Percentiles rank a stretch among this genome's conserved stretches.
Evolutionary conservation across 2,888 invertebrate genomes (phyloP).

Genomic region (Nesidiocoris tenuis): DNA sequence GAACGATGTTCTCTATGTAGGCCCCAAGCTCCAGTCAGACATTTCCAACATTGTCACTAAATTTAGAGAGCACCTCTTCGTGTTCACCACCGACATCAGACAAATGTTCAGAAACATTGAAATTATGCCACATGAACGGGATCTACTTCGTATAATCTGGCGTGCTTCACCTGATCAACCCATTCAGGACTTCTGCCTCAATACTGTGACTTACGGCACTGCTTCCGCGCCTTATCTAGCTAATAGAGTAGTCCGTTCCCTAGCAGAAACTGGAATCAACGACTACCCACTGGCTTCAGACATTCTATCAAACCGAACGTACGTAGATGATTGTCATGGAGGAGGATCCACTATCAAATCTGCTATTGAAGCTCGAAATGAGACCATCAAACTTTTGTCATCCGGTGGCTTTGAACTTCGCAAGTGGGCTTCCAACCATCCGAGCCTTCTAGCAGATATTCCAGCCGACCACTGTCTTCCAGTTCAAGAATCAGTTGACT

Average conservation of each 20-base stretch:
- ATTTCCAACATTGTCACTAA: constrained; percentile 7
- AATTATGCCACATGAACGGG: no score
- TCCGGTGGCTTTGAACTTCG: constrained; percentile 5
- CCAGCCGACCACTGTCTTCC: not conserved
- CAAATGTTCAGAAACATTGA: constrained; percentile 46
- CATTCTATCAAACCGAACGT: constrained; percentile 46
- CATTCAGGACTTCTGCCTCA: constrained; percentile 46
- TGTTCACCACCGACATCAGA: constrained; percentile 12
- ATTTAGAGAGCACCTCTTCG: constrained; percentile 34
- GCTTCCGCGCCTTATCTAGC: constrained; percentile 50
- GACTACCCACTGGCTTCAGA: constrained; percentile 46
- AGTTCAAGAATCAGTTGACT: not conserved
- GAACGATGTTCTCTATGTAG: no score
- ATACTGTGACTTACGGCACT: constrained; percentile 50
- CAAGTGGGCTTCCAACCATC: constrained; percentile 15
- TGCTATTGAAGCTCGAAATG: not conserved
- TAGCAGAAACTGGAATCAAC: constrained; percentile 45
- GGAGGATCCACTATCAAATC: not conserved
- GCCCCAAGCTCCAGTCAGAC: not conserved
- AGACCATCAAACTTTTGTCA: not conserved
- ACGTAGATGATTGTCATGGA: constrained; percentile 51
- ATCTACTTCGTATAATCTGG: constrained; percentile 51
- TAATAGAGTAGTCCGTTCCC: constrained; percentile 46
- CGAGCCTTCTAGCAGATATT: not conserved
- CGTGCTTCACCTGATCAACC: constrained; percentile 41